A percentile compares a stretch with the other conserved stretches of the same genome.
Evolutionary conservation across 2,113 vertebrate species (phyloP).

Genomic region (Anhinga anhinga): DNA sequence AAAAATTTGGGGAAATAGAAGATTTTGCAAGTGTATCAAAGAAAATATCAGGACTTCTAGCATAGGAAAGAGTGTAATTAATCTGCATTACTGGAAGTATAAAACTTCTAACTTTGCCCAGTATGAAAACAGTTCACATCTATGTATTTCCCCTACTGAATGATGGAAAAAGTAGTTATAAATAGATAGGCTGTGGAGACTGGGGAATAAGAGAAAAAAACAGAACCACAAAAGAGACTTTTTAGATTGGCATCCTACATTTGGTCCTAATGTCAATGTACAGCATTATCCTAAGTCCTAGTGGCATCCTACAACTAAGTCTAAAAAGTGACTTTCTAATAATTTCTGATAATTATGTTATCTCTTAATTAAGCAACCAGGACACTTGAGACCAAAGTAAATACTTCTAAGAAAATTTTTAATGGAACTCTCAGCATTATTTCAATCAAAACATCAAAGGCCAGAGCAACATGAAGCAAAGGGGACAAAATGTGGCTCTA

Average conservation of each 20-base stretch:
- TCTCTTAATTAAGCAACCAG: neutral
- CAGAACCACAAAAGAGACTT: neutral
- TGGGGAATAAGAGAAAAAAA: neutral
- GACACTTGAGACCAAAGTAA: neutral
- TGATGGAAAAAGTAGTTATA: neutral
- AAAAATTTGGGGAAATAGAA: neutral
- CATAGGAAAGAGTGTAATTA: neutral
- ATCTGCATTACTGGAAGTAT: neutral
- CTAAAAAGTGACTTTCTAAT: neutral
- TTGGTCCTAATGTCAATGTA: neutral
- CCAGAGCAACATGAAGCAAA: neutral
- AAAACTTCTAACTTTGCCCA: neutral
- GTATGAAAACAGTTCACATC: neutral
- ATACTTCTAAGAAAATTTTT: neutral
- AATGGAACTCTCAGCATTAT: neutral
- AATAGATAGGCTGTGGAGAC: neutral
- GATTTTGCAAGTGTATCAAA: neutral
- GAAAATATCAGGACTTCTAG: neutral
- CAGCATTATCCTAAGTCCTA: neutral
- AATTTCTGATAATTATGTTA: neutral
- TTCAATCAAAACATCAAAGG: neutral
- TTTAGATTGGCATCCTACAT: neutral
- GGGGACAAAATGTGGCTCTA: neutral
- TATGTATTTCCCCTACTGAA: neutral
- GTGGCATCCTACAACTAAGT: neutral